Base-by-base conservation (phyloP, 2,888 invertebrate genomes). In the Siphonodentalium dalli region DNA sequence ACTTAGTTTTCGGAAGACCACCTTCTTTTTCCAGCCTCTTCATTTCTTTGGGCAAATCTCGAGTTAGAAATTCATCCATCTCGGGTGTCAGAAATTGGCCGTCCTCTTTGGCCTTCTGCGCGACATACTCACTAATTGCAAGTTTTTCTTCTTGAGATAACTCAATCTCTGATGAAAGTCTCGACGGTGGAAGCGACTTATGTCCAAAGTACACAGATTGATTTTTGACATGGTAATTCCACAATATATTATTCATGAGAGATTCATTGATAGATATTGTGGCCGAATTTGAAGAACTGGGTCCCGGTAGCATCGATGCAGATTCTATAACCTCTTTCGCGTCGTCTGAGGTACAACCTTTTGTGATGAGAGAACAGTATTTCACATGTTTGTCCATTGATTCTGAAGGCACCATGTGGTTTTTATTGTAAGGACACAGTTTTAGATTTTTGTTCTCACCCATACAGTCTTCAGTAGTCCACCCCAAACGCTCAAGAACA, bases 111-210 rank as follows among this genome's bases (percentile, higher is more conserved):
- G 68, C 69, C 34, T 58, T 56, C 29, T 61, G 40, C 6, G 77
- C 63, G 11, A 74, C 68, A 55, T 75, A 70, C 27, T 77, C 68
- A 37, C 78, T 72, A 7, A 80, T 51, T 11, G 76, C 75, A 6
- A 76, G 63, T 31, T 78, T 58, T 50, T 80, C 78, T 28, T 71
- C 66, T 3, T 66, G 61, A 13, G 69, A 69, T 24, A 78, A 59
- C 34, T 72, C 65, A 13, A 64, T 58, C 39, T 56, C 54, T 31
- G 65, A 71, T 21, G 75, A 70, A 35, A 75, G 73, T 27, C 62
- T 47, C 2, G 73, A 73, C 46, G 61, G 55, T 6, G 78, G 78
- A 27, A 77, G 60, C 20, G 64, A 61, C 44, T 62, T 66, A 37
- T 66, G 64, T 1, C 71, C 71, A 56, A 66, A 67, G 44, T 68